Conservation (phyloP, 2,113 vertebrate genomes). For the Siniperca knerii region DNA sequence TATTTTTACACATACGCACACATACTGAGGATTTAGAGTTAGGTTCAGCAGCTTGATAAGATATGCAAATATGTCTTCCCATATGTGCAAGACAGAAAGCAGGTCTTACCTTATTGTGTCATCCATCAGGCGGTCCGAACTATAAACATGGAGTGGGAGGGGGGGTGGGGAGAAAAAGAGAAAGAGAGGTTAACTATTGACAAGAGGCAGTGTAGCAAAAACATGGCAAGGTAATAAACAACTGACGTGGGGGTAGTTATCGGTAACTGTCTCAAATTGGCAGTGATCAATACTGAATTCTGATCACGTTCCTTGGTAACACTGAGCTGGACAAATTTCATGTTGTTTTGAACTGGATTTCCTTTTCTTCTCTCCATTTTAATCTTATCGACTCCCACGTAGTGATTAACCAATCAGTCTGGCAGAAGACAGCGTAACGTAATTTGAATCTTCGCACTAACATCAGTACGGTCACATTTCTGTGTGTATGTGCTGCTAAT, state of each 20-base stretch:
- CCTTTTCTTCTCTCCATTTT: neutral
- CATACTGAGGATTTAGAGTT: neutral
- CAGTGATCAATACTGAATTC: slow-evolving; percentile 14
- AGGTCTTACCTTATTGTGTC: slow-evolving; percentile 96
- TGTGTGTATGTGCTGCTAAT: neutral
- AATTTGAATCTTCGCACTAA: neutral
- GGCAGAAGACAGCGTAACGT: neutral
- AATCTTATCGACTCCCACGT: neutral
- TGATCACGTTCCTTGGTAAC: neutral
- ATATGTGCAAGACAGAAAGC: neutral
- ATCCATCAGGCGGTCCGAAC: slow-evolving; percentile 97
- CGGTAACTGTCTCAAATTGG: neutral
- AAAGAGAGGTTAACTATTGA: slow-evolving; percentile 39
- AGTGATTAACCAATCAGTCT: neutral
- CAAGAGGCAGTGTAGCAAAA: neutral
- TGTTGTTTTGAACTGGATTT: neutral
- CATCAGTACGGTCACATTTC: neutral
- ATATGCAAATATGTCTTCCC: neutral
- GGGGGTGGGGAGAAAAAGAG: slow-evolving; percentile 1
- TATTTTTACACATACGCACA: neutral
- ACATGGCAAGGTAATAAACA: neutral
- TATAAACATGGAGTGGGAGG: slow-evolving; percentile 72
- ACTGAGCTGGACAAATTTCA: neutral
- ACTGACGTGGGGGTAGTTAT: neutral
- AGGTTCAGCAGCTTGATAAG: neutral